A percentile compares a stretch with the other conserved stretches of the same genome.
Evolutionary conservation across 2,113 vertebrate species (phyloP).

Genomic region (Geococcyx californianus): DNA sequence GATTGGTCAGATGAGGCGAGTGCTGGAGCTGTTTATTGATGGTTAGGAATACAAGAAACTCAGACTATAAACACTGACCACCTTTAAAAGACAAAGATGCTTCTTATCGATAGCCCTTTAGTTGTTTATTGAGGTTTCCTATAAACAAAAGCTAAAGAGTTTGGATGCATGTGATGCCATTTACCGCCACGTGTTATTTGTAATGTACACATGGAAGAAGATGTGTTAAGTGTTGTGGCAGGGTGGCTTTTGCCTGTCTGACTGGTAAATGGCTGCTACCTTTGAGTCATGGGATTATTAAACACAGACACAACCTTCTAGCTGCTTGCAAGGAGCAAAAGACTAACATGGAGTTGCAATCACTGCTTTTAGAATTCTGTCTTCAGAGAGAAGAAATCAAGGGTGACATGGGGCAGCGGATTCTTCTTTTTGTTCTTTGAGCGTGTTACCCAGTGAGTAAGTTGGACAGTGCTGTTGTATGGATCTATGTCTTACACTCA

Average conservation of each 20-base stretch:
- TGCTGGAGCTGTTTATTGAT: neutral
- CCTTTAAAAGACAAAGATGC: constrained; percentile 14
- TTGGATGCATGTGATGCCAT: neutral
- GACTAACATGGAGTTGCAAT: neutral
- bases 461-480: neutral
- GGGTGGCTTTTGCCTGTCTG: neutral
- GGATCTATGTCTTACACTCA: neutral
- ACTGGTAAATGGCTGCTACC: neutral
- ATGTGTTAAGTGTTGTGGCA: neutral
- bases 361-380: neutral
- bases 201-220: neutral
- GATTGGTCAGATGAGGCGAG: neutral
- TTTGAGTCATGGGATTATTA: neutral
- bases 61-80: neutral
- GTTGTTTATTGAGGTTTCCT: constrained; percentile 18
- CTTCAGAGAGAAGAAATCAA: neutral
- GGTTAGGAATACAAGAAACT: constrained; percentile 9
- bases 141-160: neutral
- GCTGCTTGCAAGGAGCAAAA: neutral
- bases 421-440: neutral
- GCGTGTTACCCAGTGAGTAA: neutral
- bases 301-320: neutral
- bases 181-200: neutral
- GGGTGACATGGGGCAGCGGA: neutral
- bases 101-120: neutral